A percentile compares a stretch with the other conserved stretches of the same genome.
phyloP scores from a whole-genome alignment of 1,140 invertebrate genomes.

The Cydia fagiglandana region DNA sequence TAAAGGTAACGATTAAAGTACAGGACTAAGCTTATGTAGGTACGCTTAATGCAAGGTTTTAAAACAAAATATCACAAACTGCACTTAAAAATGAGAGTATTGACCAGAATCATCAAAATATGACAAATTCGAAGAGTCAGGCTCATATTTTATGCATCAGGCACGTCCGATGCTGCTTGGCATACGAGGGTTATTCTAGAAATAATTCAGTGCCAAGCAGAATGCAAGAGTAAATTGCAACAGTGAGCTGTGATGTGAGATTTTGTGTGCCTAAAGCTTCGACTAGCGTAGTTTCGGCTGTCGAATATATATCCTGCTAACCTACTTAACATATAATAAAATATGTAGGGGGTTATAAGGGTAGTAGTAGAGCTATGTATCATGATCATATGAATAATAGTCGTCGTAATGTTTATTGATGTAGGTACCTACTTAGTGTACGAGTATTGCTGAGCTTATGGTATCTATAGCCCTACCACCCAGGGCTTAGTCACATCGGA shows the following conservation, averaged over 20 bases:
- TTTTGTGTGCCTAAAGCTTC: background rate
- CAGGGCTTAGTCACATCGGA: too few species aligned
- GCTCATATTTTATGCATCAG: conserved; percentile 28
- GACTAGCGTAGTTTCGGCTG: background rate
- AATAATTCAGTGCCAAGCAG: conserved; percentile 24
- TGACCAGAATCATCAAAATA: conserved; percentile 25
- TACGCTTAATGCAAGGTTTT: background rate
- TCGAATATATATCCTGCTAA: background rate
- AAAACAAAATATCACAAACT: background rate
- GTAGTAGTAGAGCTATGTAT: too few species aligned
- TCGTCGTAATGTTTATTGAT: too few species aligned
- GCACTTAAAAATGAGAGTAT: background rate
- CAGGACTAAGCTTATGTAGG: background rate
- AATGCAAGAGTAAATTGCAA: conserved; percentile 4
- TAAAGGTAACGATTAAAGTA: too few species aligned
- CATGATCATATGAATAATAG: too few species aligned
- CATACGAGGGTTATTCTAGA: conserved; percentile 24
- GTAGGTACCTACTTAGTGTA: too few species aligned
- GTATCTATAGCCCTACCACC: too few species aligned
- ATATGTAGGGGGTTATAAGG: too few species aligned
- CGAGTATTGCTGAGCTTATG: too few species aligned
- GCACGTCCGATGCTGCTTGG: conserved; percentile 11
- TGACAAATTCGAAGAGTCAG: conserved; percentile 29
- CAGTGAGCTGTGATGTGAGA: conserved; percentile 8
- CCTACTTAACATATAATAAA: background rate